Evolutionary conservation across 1,140 invertebrate species (phyloP).

Genomic region (Goniozus legneri): DNA sequence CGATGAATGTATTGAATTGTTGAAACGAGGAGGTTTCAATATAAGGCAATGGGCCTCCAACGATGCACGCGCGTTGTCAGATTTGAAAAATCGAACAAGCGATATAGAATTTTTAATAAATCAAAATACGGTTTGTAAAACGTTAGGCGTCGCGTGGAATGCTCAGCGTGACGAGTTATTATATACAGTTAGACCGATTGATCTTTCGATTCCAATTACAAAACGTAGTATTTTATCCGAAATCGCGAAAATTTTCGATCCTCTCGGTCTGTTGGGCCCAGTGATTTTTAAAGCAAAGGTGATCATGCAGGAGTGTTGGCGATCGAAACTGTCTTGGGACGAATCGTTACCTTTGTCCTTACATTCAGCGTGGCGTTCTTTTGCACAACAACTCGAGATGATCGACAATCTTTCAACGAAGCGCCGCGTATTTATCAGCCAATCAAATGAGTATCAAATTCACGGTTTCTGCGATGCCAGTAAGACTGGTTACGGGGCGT

Average conservation of each 20-base stretch:
- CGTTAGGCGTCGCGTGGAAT: slow-evolving; percentile 28
- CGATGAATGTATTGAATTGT: slow-evolving; percentile 21
- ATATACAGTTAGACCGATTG: background rate
- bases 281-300: background rate
- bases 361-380: background rate
- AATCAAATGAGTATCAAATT: background rate
- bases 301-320: background rate
- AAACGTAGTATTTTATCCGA: background rate
- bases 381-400: background rate
- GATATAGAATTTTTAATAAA: background rate
- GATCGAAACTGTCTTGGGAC: background rate
- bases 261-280: background rate
- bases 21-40: slow-evolving; percentile 27
- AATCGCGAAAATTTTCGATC: background rate
- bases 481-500: background rate
- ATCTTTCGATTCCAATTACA: background rate
- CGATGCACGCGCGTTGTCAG: slow-evolving; percentile 15
- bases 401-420: background rate
- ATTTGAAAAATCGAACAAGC: slow-evolving; percentile 9
- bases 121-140: slow-evolving; percentile 20
- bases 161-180: background rate
- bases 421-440: background rate
- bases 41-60: slow-evolving; percentile 33
- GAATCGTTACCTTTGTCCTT: background rate
- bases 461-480: background rate